Base-by-base conservation (phyloP, 1,140 invertebrate genomes). In the Macrotrachela quadricornifera region DNA sequence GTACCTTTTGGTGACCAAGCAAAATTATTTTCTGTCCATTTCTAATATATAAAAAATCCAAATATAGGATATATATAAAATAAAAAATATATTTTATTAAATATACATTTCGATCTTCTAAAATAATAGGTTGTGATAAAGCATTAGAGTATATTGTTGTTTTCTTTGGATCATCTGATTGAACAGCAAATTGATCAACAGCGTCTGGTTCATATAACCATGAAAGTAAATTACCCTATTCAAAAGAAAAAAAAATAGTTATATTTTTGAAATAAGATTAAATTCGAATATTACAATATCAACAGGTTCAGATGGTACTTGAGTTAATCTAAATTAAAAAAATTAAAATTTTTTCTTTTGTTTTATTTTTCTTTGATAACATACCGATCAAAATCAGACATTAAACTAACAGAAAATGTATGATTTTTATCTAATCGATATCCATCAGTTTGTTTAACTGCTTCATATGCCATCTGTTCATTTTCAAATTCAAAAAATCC, bases 1-100 rank as follows among this genome's bases (percentile, higher is more conserved):
- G 88, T 94, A 39, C 94, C 94, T 40, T 88, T 71, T 1, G 88
- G 91, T 17, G 91, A 96, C 91, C 92, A 97, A 59, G 83, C 82
- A 1, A 91, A 82, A 64, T 87, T 87, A 0, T 83, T 85, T 65
- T 95, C 87, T 13, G 86, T 88, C 85, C 87, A 92, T 56, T 79
- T 76, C 83, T 86, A 63, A 30, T 37, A 38, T 49, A 17, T 42
- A 51, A 42, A 51, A 45, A 30, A 44, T 43, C 39, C 16, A 54
- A 39, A 21, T 42, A 37, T 13, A 38, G 10, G 39, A 51, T 37
- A 15, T 36, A 49, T 36, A 38, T 50, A 38, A 16, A 48, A 38
- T n/a, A 47, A 57, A 30, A 6, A 21, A 49, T 50, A 1, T 16
- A n/a, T 56, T 10, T 6, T 17, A 14, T 10, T 21, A 57, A 48